phyloP scores from a whole-genome alignment of 2,113 vertebrate species.

The Pachyramphus minor region DNA sequence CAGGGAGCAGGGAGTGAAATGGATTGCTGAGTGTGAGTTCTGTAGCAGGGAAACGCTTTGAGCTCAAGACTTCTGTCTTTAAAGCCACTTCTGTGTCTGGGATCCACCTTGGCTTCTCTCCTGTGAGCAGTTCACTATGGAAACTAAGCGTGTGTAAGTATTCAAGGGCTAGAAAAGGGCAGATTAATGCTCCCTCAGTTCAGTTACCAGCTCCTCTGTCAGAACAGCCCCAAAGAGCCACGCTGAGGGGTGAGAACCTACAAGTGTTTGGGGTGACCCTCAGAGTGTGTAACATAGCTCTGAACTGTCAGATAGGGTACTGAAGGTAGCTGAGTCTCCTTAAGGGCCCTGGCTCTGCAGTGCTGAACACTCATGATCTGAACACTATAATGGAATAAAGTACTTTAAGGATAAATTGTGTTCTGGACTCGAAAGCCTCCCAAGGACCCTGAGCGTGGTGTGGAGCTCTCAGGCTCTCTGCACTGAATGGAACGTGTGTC shows the following conservation, averaged over 20 bases:
- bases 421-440: background rate
- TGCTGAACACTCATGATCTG: background rate
- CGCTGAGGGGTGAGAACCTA: background rate
- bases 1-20: background rate
- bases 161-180: background rate
- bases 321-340: background rate
- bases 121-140: background rate
- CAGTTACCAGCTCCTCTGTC: background rate
- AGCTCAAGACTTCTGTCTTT: background rate
- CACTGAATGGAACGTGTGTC: background rate
- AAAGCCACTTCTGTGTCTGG: background rate
- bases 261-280: background rate
- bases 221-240: background rate
- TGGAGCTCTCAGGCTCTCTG: background rate
- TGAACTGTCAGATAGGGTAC: background rate
- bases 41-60: background rate
- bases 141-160: background rate
- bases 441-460: background rate
- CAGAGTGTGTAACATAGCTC: background rate
- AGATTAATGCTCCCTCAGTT: background rate
- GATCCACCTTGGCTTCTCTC: background rate
- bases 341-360: background rate
- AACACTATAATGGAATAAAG: background rate
- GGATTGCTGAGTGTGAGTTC: background rate
- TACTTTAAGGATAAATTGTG: slow-evolving; percentile 16